Conservation (phyloP, 2,888 invertebrate genomes). For the Leptogaster cylindrica region DNA sequence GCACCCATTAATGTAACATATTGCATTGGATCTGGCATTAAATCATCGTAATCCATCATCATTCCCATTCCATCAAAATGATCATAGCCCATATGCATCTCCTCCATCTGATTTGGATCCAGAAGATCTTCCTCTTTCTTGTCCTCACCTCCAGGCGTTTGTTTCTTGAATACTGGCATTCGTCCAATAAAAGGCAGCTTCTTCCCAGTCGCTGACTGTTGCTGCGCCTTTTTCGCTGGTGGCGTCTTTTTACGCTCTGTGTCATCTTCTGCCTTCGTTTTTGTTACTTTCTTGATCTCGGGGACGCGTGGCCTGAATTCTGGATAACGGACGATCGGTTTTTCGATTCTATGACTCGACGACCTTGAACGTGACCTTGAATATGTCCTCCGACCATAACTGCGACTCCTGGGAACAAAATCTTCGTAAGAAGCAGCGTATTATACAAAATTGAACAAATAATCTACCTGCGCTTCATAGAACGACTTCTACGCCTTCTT, state of each 20-base stretch:
- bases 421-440: not conserved
- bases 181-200: conserved; percentile 86
- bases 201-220: conserved; percentile 61
- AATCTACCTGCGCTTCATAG: conserved; percentile 46
- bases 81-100: conserved; percentile 53
- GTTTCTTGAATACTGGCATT: conserved; percentile 77
- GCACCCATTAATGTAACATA: conserved; percentile 60
- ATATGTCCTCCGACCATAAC: conserved; percentile 47
- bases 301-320: conserved; percentile 58
- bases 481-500: conserved; percentile 47
- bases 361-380: conserved; percentile 48
- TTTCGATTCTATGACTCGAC: conserved; percentile 55
- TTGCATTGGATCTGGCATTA: conserved; percentile 62
- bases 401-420: conserved; percentile 42
- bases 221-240: conserved; percentile 52
- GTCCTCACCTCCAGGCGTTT: conserved; percentile 55
- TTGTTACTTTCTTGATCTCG: conserved; percentile 39
- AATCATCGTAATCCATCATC: conserved; percentile 61
- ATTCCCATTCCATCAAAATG: conserved; percentile 59
- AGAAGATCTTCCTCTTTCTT: conserved; percentile 45
- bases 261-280: conserved; percentile 51
- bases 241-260: conserved; percentile 53
- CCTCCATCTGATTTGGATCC: conserved; percentile 43
- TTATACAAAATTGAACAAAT: not conserved
- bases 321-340: conserved; percentile 58